Base-by-base conservation (phyloP, 2,113 vertebrate species). In the Lampris incognitus region DNA sequence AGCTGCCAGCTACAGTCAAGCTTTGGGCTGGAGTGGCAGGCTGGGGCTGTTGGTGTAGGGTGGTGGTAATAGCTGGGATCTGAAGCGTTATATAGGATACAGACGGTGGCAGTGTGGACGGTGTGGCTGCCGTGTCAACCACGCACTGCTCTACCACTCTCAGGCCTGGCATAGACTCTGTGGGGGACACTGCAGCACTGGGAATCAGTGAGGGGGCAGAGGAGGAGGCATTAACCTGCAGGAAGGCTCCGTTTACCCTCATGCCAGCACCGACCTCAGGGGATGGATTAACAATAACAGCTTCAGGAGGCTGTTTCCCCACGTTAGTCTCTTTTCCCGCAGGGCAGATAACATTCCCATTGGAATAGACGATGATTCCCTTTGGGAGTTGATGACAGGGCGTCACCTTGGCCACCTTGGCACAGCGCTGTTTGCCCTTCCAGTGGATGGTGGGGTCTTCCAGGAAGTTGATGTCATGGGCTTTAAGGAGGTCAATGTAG, bases 361-460 rank as follows among this genome's bases (percentile, higher is more conserved):
- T 97, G 58, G 97, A 96, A 91, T 96, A 98, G 71, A 99, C 96
- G 36, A 98, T 96, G 61, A 98, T 97, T 77, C 97, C 96, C 85
- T 98, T 97, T 38, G 96, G 96, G 69, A 95, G 92, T 83, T 97
- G 89, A 79, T 98, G 96, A 59, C 94, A 81, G 0, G 97, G 95
- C 74, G 96, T 95, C 73, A 98, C 96, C 88, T 97, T 96, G 1
- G 97, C 95, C 71, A 98, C 94, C 86, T 97, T 98, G 3, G 96
- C 88, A 36, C 92, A 95, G 71, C 95, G 95, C 66, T 97, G 92
- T 80, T 96, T 97, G 83, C 97, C 97, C 89, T 97, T 99, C 98
- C 98, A 99, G 91, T 98, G 97, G 79, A 98, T 93, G 0, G 97
- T 98, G 58, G 97, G 98, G 85, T 99, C 97, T 56, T 98, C 97